Evolutionary conservation across 2,797 vertebrate genomes (phyloP), one percentile per base, ranked within the genome.

Genomic region (Liparis tanakae): DNA sequence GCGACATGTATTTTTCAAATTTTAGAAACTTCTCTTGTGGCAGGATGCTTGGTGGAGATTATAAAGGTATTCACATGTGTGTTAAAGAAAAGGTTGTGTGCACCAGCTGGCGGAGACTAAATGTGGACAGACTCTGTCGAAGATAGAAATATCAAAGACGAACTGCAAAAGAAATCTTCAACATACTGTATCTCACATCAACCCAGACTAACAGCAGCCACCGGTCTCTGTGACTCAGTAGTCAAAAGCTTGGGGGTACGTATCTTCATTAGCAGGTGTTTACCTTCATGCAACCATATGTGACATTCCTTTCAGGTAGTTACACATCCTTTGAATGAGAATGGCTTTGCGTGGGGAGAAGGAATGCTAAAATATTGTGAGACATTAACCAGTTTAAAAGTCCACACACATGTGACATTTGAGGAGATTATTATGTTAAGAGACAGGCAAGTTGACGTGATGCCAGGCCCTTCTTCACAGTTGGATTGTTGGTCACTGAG

Each of bases 321-420:
- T 41, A 64, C 22, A 37, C 33, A 17, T 81, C 55, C 25, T 68
- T 58, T 70, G 30, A 59, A 57, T 20, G 13, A 5, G 22, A 72
- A 66, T 67, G 43, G 7, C 51, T 18, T n/a, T 3, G 33, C 15
- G 56, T 53, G 22, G 15, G 2, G 46, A 41, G 14, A 58, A 55
- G 25, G 36, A 74, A 70, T 44, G 33, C 66, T 57, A 60, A 65
- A 58, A 50, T 25, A 10, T 68, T 43, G 57, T 46, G 63, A 72
- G 57, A 72, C 76, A 83, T 77, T 78, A 72, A 76, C 81, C 51
- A 20, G 46, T 79, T 82, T 72, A 61, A 76, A 84, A 71, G 50
- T 20, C 64, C 73, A 83, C 85, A 84, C 57, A 78, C 63, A 66
- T 58, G 51, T 68, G 74, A 82, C 67, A 68, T 81, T 78, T 57